Percentiles rank a stretch among this genome's conserved stretches.
Conservation (phyloP, 2,888 invertebrate species). For the Caenorhabditis sulstoni region DNA sequence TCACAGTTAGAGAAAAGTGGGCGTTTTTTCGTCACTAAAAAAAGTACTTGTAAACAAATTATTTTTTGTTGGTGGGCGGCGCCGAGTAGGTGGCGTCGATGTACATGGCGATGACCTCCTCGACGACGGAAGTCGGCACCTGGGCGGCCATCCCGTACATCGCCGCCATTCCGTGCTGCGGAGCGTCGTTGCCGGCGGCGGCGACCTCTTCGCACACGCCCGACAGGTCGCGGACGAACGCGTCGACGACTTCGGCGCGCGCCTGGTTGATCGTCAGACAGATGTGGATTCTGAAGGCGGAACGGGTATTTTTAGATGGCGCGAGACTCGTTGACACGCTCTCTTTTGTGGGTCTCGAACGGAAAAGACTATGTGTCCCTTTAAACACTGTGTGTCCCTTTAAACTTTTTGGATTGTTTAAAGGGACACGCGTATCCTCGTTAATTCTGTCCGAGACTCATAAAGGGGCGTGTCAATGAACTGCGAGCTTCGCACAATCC, state of each 20-base stretch:
- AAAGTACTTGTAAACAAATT: not conserved
- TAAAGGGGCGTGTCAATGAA: too few species aligned
- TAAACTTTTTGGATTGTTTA: too few species aligned
- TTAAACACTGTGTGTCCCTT: too few species aligned
- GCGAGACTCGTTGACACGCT: too few species aligned
- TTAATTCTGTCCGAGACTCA: too few species aligned
- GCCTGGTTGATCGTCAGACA: conserved; percentile 95
- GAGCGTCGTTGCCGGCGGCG: conserved; percentile 67
- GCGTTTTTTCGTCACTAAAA: conserved; percentile 4
- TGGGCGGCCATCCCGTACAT: conserved; percentile 93
- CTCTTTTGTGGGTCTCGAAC: too few species aligned
- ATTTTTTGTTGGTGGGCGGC: conserved; percentile 41
- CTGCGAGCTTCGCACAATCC: too few species aligned
- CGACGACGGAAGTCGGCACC: conserved; percentile 91
- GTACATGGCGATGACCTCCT: conserved; percentile 88
- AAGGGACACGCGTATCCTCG: too few species aligned
- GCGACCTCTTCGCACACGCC: conserved; percentile 81
- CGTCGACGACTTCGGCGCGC: conserved; percentile 88
- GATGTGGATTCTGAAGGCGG: conserved; percentile 88
- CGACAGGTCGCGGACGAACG: conserved; percentile 88
- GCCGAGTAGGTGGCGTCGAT: conserved; percentile 90
- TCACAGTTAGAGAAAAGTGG: not conserved
- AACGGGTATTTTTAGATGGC: not conserved
- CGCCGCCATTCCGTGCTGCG: conserved; percentile 84
- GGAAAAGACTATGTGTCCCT: too few species aligned